Evolutionary conservation across 2,888 invertebrate genomes (phyloP).

Genomic region (Mythimna pallens): DNA sequence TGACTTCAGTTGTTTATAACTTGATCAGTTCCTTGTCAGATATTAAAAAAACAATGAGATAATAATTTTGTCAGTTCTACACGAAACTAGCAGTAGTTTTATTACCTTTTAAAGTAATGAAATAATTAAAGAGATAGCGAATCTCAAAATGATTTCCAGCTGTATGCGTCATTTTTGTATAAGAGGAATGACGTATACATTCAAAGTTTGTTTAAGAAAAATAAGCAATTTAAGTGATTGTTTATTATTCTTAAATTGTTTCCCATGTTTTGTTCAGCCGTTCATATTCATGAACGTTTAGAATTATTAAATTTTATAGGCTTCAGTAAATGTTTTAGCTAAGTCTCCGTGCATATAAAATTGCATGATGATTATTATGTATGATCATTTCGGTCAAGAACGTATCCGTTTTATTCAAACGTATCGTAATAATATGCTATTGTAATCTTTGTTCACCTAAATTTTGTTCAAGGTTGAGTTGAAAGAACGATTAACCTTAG

Average conservation of each 20-base stretch:
- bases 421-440: slow-evolving; percentile 47
- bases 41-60: slow-evolving; percentile 12
- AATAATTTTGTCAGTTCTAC: not conserved
- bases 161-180: slow-evolving; percentile 21
- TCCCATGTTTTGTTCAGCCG: slow-evolving; percentile 12
- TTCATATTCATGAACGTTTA: not conserved
- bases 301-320: slow-evolving; percentile 5
- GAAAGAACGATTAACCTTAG: slow-evolving; percentile 57
- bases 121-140: not conserved
- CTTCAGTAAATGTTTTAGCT: slow-evolving; percentile 14
- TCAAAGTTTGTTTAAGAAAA: slow-evolving; percentile 6
- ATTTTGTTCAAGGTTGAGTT: slow-evolving; percentile 53
- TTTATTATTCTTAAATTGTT: slow-evolving; percentile 26
- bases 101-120: not conserved
- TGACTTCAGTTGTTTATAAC: not conserved
- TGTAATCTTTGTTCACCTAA: slow-evolving; percentile 58
- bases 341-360: slow-evolving; percentile 33
- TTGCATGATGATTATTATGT: slow-evolving; percentile 58
- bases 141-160: not conserved
- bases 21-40: not conserved
- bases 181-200: slow-evolving; percentile 20
- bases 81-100: not conserved
- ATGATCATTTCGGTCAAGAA: slow-evolving; percentile 59
- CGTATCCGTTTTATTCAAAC: slow-evolving; percentile 54
- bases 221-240: not conserved